A percentile compares a stretch with the other conserved stretches of the same genome.
phyloP scores from a whole-genome alignment of 2,888 invertebrate genomes.

The Oegoconia quadripuncta region DNA sequence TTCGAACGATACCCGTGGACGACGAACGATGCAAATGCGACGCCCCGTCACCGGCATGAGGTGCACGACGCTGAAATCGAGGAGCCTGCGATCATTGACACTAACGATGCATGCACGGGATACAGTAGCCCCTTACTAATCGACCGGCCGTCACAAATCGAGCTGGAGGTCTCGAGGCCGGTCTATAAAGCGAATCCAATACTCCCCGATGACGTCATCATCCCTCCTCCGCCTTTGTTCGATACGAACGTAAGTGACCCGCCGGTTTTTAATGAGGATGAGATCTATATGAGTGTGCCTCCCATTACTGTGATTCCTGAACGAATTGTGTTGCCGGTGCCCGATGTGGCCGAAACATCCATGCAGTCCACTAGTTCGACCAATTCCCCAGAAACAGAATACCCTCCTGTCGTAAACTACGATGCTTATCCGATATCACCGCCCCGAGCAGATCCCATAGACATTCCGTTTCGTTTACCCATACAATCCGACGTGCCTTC shows the following conservation, averaged over 20 bases:
- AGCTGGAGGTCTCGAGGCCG: constrained; percentile 48
- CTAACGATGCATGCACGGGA: constrained; percentile 74
- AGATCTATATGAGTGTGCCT: constrained; percentile 43
- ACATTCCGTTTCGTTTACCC: constrained; percentile 26
- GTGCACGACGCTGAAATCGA: constrained; percentile 48
- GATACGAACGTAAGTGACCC: constrained; percentile 65
- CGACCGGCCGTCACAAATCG: constrained; percentile 47
- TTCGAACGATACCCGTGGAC: constrained; percentile 35
- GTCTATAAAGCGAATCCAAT: constrained; percentile 50
- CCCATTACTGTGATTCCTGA: constrained; percentile 64
- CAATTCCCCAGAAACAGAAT: constrained; percentile 60
- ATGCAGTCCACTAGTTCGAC: constrained; percentile 67
- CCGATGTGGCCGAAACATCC: constrained; percentile 65
- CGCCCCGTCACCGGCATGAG: constrained; percentile 45
- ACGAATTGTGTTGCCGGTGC: constrained; percentile 59
- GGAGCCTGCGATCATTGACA: constrained; percentile 37
- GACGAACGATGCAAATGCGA: constrained; percentile 42
- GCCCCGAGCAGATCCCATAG: background rate
- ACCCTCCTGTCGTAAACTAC: constrained; percentile 72
- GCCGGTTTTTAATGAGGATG: constrained; percentile 42
- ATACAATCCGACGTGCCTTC: constrained; percentile 57
- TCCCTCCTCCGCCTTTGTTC: constrained; percentile 73
- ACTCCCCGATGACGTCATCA: constrained; percentile 67
- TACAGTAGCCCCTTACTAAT: constrained; percentile 62
- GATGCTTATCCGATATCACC: constrained; percentile 50